A percentile compares a stretch with the other conserved stretches of the same genome.
Conservation (phyloP, 2,888 invertebrate species). For the Matsumyia berberina region DNA sequence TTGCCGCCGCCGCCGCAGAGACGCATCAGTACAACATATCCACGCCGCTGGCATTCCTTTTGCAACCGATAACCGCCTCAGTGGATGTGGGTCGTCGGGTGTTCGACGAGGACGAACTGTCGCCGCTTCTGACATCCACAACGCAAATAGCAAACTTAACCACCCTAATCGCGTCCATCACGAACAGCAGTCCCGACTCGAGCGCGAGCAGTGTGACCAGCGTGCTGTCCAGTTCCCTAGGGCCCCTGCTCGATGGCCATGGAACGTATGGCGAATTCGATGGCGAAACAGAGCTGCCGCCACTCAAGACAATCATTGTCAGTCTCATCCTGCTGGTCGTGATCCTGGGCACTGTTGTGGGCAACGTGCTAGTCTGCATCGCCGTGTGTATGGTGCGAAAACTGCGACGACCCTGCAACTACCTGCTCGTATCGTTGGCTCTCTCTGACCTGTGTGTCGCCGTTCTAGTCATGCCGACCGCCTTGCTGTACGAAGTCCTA, state of each 20-base stretch:
- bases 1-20: constrained; percentile 68
- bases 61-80: constrained; percentile 58
- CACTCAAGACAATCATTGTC: constrained; percentile 87
- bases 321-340: constrained; percentile 90
- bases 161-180: constrained; percentile 73
- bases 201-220: constrained; percentile 64
- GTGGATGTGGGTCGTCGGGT: constrained; percentile 58
- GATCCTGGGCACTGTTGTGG: constrained; percentile 92
- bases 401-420: constrained; percentile 94
- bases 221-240: constrained; percentile 53
- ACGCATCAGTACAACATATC: constrained; percentile 76
- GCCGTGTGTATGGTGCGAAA: constrained; percentile 97
- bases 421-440: constrained; percentile 96
- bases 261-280: constrained; percentile 77
- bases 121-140: constrained; percentile 49
- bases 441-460: constrained; percentile 98
- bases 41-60: constrained; percentile 55
- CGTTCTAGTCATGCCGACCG: constrained; percentile 98
- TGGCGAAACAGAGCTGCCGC: constrained; percentile 80
- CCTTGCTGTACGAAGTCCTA: constrained; percentile 95
- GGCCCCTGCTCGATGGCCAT: constrained; percentile 68
- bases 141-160: constrained; percentile 51
- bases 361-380: constrained; percentile 96
- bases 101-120: constrained; percentile 62
- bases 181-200: constrained; percentile 77